Percentiles rank a stretch among this genome's conserved stretches.
phyloP scores from a whole-genome alignment of 2,888 invertebrate genomes.

The Ectobius pallidus region DNA sequence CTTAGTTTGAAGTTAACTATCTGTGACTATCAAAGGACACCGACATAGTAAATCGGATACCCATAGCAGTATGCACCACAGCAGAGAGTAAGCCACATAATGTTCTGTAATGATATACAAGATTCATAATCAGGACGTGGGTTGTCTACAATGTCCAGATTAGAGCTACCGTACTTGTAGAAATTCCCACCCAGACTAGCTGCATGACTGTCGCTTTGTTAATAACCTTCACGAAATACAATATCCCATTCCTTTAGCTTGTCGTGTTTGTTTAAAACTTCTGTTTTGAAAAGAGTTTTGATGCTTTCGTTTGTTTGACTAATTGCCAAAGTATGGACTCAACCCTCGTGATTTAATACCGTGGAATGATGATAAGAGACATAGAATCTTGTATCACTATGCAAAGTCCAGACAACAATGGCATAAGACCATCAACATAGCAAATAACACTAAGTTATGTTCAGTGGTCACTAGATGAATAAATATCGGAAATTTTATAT shows the following conservation, averaged over 20 bases:
- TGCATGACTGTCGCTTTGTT: constrained; percentile 7
- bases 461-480: too few species aligned
- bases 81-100: too few species aligned
- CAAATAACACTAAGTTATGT: too few species aligned
- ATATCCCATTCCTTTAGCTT: neutral
- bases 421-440: neutral
- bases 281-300: constrained; percentile 14
- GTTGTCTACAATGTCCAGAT: too few species aligned
- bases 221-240: neutral
- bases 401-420: neutral
- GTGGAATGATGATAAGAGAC: constrained; percentile 22
- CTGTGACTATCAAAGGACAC: too few species aligned
- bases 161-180: too few species aligned
- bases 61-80: too few species aligned
- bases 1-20: too few species aligned
- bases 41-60: too few species aligned
- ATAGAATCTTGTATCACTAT: neutral
- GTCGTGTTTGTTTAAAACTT: constrained; percentile 12
- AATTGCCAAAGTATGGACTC: constrained; percentile 27
- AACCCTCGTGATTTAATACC: constrained; percentile 24
- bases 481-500: too few species aligned
- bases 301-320: constrained; percentile 22
- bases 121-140: too few species aligned
- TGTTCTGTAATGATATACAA: too few species aligned
- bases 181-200: neutral